Evolutionary conservation across 2,113 vertebrate genomes (phyloP).

Genomic region (Thryonomys swinderianus): DNA sequence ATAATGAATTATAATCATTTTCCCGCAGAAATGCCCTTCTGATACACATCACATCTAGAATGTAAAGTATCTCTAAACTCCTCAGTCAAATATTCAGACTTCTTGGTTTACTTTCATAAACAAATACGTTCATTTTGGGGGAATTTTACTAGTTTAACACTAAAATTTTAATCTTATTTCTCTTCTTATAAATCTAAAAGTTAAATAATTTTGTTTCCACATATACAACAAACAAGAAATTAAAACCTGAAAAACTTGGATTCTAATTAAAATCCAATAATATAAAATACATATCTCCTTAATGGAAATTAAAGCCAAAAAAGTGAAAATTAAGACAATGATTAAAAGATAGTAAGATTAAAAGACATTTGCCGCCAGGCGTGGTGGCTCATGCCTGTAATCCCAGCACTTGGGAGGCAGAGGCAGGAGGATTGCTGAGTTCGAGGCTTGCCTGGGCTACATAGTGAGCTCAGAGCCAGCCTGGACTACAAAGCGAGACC

Average conservation of each 20-base stretch:
- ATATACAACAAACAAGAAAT: slow-evolving; percentile 30
- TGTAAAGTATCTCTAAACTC: slow-evolving; percentile 35
- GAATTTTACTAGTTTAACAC: slow-evolving; percentile 29
- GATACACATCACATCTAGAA: background rate
- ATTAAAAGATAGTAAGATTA: slow-evolving; percentile 46
- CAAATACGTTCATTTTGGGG: slow-evolving; percentile 15
- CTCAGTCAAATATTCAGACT: slow-evolving; percentile 23
- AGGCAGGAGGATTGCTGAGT: too few species aligned
- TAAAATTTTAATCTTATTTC: slow-evolving; percentile 55
- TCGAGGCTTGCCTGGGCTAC: too few species aligned
- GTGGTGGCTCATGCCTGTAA: too few species aligned
- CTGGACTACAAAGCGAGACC: too few species aligned
- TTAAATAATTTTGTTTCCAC: background rate
- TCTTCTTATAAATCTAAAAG: slow-evolving; percentile 8
- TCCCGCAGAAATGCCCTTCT: background rate
- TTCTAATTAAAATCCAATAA: slow-evolving; percentile 57
- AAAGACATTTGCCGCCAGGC: too few species aligned
- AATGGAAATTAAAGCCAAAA: background rate
- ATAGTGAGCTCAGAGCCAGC: too few species aligned
- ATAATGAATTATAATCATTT: slow-evolving; percentile 1
- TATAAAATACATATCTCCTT: slow-evolving; percentile 12
- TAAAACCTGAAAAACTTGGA: slow-evolving; percentile 26
- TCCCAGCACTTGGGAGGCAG: too few species aligned
- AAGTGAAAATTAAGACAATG: slow-evolving; percentile 34
- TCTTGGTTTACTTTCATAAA: slow-evolving; percentile 4